Evolutionary conservation across 2,888 invertebrate genomes (phyloP), one percentile per base, ranked within the genome.

Genomic region (Schrankia costaestrigalis): DNA sequence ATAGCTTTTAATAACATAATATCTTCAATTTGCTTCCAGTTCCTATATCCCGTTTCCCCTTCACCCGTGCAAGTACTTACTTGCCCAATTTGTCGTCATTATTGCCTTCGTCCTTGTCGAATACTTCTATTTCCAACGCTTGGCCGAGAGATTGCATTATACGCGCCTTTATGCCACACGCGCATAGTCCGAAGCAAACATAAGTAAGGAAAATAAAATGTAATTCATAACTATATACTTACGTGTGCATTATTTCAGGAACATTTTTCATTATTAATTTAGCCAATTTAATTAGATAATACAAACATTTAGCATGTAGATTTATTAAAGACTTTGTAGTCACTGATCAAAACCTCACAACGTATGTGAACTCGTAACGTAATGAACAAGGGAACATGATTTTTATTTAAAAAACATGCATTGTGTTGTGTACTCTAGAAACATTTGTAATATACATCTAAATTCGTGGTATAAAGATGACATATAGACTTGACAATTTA

Each of bases 31-130:
- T 23, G 36, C 17, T 13, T 26, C 32, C 40, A 30, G 22, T 35
- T 8, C 30, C 27, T 19, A 19, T 7, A 24, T 14, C 18, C 31
- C 13, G 11, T 14, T 24, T 18, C 53, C 43, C 11, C 12, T n/a
- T n/a, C 47, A 48, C 54, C 52, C 56, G 58, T 47, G 50, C 47
- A 57, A 55, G 45, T 63, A 80, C 92, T 89, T 90, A 95, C 95
- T 94, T 95, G 87, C 97, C 97, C 59, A 97, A 90, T 64, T 91
- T 91, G 85, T 97, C 97, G 87, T 97, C 96, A 76, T 93, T 92
- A 64, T 93, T 91, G 63, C 91, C 90, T 60, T 96, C 95, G 79
- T 97, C 97, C 79, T 93, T 92, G 90, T 97, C 97, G 90, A 92
- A 92, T 55, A 97, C 86, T 71, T 93, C 93, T 56, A 97, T 80